Conservation (phyloP, 2,888 invertebrate genomes). For the Octonoba sinensis region DNA sequence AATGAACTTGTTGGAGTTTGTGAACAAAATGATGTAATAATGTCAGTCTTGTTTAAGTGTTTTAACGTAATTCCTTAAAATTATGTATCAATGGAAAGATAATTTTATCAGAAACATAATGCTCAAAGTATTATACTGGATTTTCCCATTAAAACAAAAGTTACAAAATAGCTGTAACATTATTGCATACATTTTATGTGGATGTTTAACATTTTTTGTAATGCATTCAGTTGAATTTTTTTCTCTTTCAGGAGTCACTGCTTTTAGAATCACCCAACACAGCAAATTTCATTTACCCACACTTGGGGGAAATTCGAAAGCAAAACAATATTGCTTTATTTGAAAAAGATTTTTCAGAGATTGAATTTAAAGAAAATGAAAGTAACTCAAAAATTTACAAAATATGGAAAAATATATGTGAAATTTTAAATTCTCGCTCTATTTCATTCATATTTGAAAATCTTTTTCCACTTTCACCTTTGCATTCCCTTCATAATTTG, state of each 20-base stretch:
- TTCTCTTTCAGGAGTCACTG: conserved; percentile 21
- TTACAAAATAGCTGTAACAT: no score
- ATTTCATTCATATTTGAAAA: conserved; percentile 3
- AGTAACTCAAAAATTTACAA: no score
- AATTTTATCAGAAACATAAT: no score
- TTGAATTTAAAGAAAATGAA: background rate
- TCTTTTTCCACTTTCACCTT: conserved; percentile 1
- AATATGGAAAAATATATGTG: conserved; percentile 37
- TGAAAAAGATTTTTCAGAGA: background rate
- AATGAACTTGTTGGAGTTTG: no score
- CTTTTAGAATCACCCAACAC: conserved; percentile 13
- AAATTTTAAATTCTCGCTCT: conserved; percentile 32
- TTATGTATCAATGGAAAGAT: no score
- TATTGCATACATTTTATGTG: background rate
- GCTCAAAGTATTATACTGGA: no score
- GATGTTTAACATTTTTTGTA: background rate
- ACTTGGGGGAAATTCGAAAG: conserved; percentile 47
- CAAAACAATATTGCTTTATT: conserved; percentile 28
- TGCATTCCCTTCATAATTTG: conserved; percentile 29
- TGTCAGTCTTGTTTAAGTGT: no score
- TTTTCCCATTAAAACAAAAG: no score
- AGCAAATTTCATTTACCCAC: conserved; percentile 41
- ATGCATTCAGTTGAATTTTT: background rate
- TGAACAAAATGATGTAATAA: no score
- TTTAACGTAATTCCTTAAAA: no score